Evolutionary conservation across 2,797 vertebrate genomes (phyloP).

Genomic region (Sorex maritimensis): DNA sequence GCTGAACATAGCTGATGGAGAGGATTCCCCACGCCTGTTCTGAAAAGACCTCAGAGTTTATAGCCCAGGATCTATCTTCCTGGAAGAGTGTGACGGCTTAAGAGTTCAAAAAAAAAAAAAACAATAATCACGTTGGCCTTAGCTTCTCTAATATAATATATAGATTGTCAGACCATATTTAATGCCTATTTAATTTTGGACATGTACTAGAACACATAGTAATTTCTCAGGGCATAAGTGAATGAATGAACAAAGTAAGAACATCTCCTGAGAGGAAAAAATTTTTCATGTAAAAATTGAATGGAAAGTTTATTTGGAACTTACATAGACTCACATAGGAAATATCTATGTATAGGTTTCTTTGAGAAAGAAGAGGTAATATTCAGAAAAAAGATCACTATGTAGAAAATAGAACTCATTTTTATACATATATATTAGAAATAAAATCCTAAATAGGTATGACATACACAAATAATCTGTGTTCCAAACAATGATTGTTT

Average conservation of each 20-base stretch:
- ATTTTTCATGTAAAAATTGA: conserved; percentile 12
- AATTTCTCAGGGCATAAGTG: not conserved
- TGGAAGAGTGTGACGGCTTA: no score
- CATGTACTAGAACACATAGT: no score
- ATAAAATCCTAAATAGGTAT: conserved; percentile 29
- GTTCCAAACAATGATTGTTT: conserved; percentile 17
- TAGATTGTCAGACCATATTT: not conserved
- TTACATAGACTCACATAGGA: not conserved
- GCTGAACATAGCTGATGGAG: no score
- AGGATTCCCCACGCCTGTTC: no score
- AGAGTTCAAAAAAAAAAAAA: not conserved
- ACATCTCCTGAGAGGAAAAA: conserved; percentile 21
- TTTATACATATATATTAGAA: not conserved
- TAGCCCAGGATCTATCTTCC: no score
- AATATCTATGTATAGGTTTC: not conserved
- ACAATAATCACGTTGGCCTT: not conserved
- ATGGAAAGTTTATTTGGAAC: not conserved
- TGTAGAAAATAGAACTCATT: conserved; percentile 27
- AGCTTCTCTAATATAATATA: not conserved
- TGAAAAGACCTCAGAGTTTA: no score
- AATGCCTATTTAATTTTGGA: not conserved
- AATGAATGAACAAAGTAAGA: not conserved
- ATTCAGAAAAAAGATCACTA: conserved; percentile 47
- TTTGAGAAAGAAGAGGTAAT: conserved; percentile 2
- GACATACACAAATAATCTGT: not conserved